phyloP scores from a whole-genome alignment of 2,113 vertebrate species.

The Serinus canaria region DNA sequence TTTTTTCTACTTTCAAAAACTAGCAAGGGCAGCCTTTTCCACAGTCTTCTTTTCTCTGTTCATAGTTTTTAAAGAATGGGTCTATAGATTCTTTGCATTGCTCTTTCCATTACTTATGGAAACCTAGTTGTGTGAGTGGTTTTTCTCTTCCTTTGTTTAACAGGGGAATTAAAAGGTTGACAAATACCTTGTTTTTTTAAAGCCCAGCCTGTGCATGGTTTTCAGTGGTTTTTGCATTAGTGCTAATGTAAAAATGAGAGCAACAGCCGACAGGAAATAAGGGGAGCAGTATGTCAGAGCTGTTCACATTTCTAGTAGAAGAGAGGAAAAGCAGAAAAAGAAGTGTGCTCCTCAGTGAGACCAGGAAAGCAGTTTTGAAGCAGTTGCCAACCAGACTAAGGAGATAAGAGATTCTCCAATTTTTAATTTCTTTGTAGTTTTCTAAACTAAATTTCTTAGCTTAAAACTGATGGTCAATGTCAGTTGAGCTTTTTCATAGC shows the following conservation, averaged over 20 bases:
- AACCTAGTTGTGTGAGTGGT: not conserved
- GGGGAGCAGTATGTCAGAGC: not conserved
- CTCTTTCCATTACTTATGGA: not conserved
- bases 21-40: not conserved
- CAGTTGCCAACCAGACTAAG: not conserved
- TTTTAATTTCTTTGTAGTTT: not conserved
- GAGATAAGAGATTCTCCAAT: not conserved
- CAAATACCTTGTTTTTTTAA: not conserved
- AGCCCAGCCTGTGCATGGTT: not conserved
- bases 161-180: not conserved
- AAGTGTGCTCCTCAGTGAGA: not conserved
- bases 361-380: not conserved
- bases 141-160: not conserved
- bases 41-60: not conserved
- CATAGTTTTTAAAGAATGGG: not conserved
- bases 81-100: not conserved
- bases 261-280: not conserved
- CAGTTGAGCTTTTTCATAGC: not conserved
- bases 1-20: not conserved
- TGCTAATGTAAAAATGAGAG: not conserved
- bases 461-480: not conserved
- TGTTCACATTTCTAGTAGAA: not conserved
- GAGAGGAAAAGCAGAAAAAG: not conserved
- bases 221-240: not conserved
- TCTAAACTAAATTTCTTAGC: not conserved